A percentile compares a stretch with the other conserved stretches of the same genome.
Evolutionary conservation across 2,888 invertebrate genomes (phyloP).

Genomic region (Diaphora mendica): DNA sequence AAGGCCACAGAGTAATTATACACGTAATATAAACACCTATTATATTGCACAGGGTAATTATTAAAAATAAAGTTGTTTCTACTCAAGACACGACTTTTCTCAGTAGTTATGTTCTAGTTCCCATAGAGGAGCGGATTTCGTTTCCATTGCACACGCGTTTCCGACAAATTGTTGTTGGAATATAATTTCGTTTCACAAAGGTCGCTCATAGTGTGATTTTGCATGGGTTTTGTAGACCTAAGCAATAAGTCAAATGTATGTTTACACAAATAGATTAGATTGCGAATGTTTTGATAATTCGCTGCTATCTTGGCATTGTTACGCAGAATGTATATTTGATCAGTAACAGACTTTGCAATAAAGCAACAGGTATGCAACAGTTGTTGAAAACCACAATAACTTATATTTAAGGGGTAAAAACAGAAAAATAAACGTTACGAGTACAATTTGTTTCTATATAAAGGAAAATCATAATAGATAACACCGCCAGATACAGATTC

Average conservation of each 20-base stretch:
- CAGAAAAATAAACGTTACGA: background rate
- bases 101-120: slow-evolving; percentile 71
- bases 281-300: background rate
- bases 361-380: background rate
- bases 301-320: slow-evolving; percentile 23
- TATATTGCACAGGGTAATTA: slow-evolving; percentile 44
- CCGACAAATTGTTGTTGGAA: slow-evolving; percentile 35
- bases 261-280: background rate
- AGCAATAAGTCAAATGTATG: slow-evolving; percentile 11
- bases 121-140: slow-evolving; percentile 60
- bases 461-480: too few relatives aligned
- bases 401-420: too few relatives aligned
- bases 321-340: slow-evolving; percentile 12
- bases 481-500: too few relatives aligned
- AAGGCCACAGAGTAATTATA: slow-evolving; percentile 5
- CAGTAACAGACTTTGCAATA: slow-evolving; percentile 14
- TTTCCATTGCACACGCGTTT: slow-evolving; percentile 62
- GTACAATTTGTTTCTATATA: background rate
- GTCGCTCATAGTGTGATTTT: slow-evolving; percentile 28
- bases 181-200: slow-evolving; percentile 38
- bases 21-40: slow-evolving; percentile 26
- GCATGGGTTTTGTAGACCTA: slow-evolving; percentile 25
- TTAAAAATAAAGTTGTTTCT: slow-evolving; percentile 45
- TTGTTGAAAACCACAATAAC: too few relatives aligned
- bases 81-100: slow-evolving; percentile 57